Base-by-base conservation (phyloP, 2,888 invertebrate genomes). In the Polylopha cassiicola region DNA sequence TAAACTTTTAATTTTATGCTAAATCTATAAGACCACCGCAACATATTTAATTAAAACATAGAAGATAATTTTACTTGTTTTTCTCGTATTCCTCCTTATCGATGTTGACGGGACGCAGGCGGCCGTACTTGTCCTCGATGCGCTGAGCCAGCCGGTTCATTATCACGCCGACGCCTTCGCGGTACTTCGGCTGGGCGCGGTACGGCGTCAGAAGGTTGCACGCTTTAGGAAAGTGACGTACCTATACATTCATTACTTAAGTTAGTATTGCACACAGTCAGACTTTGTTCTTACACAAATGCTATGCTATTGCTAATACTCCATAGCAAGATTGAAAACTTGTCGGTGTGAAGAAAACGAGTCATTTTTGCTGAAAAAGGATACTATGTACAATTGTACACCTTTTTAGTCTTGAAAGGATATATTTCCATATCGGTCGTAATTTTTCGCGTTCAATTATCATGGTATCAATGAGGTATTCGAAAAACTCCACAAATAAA, bases 61-160 rank as follows among this genome's bases (percentile, higher is more conserved):
- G 7, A 18, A 2, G 8, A 5, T 7, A 17, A 6, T 55, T 71
- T 61, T 3, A 85, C 81, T 84, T 90, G 50, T 90, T 88, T 37
- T 85, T 88, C 13, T 92, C 91, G 65, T 90, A 94, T n/a, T 89
- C 88, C 41, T 88, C 89, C 50, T 88, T 89, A 37, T 91, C 90
- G 47, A 91, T 88, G 49, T 90, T 86, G 42, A 89, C 81, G 1
- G 94, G 91, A 21, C 81, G 79, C 55, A 91, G 70, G 27, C 93
- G 89, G 1, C 94, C 94, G 67, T 89, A 91, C 59, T 89, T 89
- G 63, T 90, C 88, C 71, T 94, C 93, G 55, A 95, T 91, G 44
- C 90, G 89, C 69, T 90, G 89, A 37, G 89, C 89, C 46, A 90
- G 62, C 0, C 81, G 72, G 58, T 71, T 74, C 49, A 84, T 56